Evolutionary conservation across 2,113 vertebrate genomes (phyloP), one percentile per base, ranked within the genome.

Genomic region (Pangasianodon gigas): DNA sequence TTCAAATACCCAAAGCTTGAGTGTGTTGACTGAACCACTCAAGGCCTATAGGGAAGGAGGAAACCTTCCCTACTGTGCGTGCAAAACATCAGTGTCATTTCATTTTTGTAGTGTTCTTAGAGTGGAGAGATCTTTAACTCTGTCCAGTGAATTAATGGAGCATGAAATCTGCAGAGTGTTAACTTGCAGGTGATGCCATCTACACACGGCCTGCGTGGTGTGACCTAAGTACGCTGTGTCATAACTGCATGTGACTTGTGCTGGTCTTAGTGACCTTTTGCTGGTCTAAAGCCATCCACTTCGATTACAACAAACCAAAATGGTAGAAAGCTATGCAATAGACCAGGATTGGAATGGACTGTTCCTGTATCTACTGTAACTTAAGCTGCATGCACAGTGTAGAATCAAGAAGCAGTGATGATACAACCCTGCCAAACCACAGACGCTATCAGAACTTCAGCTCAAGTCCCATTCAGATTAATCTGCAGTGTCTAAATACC

Each of bases 191-290:
- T 94, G 93, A 95, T 90, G 88, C 74, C 84, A 92, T 93, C 92
- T 89, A 80, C 93, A 83, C 91, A 87, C 81, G 92, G 90, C 88
- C 93, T 91, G 89, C 82, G 89, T 92, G 92, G 92, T 91, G 93
- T 94, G 94, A 95, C 92, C 91, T 89, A 91, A 93, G 92, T 90
- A 93, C 91, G 92, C 75, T 88, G 91, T 94, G 90, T 90, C 92
- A 93, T 95, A 96, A 96, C 95, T 56, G 26, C 94, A 94, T 94
- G 94, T 95, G 95, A 96, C 95, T 95, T 90, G 92, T 94, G 95
- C 95, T n/a, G n/a, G n/a, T n/a, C n/a, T 95, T 93, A 93, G 92
- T 96, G 96, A 96, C 96, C 95, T 96, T 96, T 96, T 62, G 91
- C 91, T 90, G 86, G 91, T 95, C 93, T 93, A 93, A 91, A 93